Evolutionary conservation across 2,888 invertebrate species (phyloP), one percentile per base, ranked within the genome.

Genomic region (Venustoraphidia nigricollis): DNA sequence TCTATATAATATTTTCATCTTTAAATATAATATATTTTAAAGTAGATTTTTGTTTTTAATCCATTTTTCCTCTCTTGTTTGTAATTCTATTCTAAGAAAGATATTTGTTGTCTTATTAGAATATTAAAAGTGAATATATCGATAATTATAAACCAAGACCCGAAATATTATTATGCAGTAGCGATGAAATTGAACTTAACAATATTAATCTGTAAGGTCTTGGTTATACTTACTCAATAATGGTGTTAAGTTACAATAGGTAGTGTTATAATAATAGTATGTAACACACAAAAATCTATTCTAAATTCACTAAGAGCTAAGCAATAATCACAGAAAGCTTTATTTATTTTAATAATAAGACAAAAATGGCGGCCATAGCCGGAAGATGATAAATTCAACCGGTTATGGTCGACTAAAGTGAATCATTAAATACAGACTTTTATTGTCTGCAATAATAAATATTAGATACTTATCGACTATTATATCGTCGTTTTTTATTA

Each of bases 271-370:
- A 39, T 39, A 14, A 39, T 39, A 39, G 14, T 14, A 39, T 39
- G 14, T 39, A 39, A 39, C 40, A 39, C 40, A 39, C 40, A 39
- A 14, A 39, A 14, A 39, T 39, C 40, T 39, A 39, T 14, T 14
- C 40, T 39, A 39, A 14, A 14, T 14, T 39, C 10, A 39, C 40
- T 39, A 39, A 44, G 41, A 27, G 44, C 44, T 44, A 44, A n/a
- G 44, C 44, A 35, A 13, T 13, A 44, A n/a, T 44, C 34, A 44
- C 44, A 44, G 44, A 10, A 44, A 44, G 44, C 44, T 44, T 44
- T 10, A 34, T 34, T 34, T 17, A 17, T 41, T 10, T 41, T 41
- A 17, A 34, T 27, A 39, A 14, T 39, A 39, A 39, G 14, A 39
- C 14, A 14, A 14, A 39, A 39, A 39, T 14, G 40, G 40, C 14